Conservation (phyloP, 2,113 vertebrate genomes). For the Dermatemys mawii region DNA sequence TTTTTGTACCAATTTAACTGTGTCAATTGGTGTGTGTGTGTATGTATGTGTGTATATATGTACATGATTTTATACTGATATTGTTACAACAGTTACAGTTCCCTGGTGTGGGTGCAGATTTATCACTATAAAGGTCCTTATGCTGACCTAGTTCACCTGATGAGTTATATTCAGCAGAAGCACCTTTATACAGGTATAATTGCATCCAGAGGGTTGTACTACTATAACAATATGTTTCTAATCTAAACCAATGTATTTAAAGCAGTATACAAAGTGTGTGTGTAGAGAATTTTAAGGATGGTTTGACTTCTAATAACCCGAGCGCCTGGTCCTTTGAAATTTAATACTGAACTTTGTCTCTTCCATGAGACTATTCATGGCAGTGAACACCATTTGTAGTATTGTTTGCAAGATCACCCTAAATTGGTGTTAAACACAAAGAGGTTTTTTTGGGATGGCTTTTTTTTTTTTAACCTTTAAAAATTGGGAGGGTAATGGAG, state of each 20-base stretch:
- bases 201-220: neutral
- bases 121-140: neutral
- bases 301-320: neutral
- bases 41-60: neutral
- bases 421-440: neutral
- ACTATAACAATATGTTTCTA: neutral
- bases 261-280: neutral
- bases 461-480: neutral
- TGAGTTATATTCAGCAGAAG: neutral
- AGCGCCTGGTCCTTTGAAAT: neutral
- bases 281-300: neutral
- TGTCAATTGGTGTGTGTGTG: neutral
- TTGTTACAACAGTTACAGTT: neutral
- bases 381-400: neutral
- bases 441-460: neutral
- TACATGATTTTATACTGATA: neutral
- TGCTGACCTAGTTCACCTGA: neutral
- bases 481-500: neutral
- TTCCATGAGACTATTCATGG: neutral
- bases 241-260: neutral
- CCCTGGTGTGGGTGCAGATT: neutral
- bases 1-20: neutral
- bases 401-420: neutral
- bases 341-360: neutral
- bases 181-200: neutral